Evolutionary conservation across 2,113 vertebrate genomes (phyloP), one percentile per base, ranked within the genome.

Genomic region (Columba janthina): DNA sequence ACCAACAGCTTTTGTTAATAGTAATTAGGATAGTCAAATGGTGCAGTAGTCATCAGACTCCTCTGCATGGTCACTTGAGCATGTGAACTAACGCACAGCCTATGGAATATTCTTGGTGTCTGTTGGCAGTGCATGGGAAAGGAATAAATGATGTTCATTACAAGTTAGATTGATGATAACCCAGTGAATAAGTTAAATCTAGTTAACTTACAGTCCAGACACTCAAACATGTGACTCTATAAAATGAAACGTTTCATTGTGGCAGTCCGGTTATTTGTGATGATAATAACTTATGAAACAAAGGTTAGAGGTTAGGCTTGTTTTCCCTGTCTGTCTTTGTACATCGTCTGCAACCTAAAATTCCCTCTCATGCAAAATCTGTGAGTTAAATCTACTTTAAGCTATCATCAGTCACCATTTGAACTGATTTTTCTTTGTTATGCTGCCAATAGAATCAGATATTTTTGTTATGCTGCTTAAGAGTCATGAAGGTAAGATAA

Each of bases 231-330:
- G 57, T 95, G 90, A 90, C 79, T 70, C 57, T 7, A 8, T 90
- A 53, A 92, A 96, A 84, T 88, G 31, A 44, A 94, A 88, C 83
- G 61, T 94, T 97, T 97, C 70, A 69, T 89, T 93, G 79, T 84
- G 79, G 90, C 89, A 93, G 90, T 95, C 82, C 93, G 56, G 40
- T 88, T 69, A 46, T 94, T 96, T 96, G 61, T 93, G 88, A 88
- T 93, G 94, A 74, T 95, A 69, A 95, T 94, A 84, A 89, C 48
- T 92, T 85, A 75, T 21, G 86, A 93, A 97, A 94, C 69, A 92
- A 90, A 93, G 94, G 90, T 86, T 97, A 85, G 88, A 96, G 92
- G 82, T 94, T 95, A 84, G 72, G 50, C 79, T 96, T 96, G 93
- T 95, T 96, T 96, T 95, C 91, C 87, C 62, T 90, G 90, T 95